These are phyloP conservation scores for Parapsyche elsis DNA, from an alignment of 1,140 invertebrate genomes.

Conservation along the genomic window DNA sequence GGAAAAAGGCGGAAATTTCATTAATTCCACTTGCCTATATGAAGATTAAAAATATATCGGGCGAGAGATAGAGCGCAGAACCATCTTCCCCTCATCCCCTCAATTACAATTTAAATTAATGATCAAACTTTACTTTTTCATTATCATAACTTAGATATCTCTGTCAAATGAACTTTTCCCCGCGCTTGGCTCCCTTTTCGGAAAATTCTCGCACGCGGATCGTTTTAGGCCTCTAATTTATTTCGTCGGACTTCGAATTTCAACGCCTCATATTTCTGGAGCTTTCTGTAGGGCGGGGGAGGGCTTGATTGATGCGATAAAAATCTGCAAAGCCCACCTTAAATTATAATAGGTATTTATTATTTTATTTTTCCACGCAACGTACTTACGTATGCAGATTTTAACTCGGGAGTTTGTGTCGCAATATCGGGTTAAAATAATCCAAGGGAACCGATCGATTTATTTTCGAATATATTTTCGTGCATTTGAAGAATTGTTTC, in stretches of 20 bases:
- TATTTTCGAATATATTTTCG: too few species aligned
- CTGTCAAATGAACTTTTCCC: constrained; percentile 45
- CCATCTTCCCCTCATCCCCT: constrained; percentile 8
- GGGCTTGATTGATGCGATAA: constrained; percentile 18
- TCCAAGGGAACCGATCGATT: too few species aligned
- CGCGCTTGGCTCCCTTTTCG: background rate
- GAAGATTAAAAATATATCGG: constrained; percentile 43
- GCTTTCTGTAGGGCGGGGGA: background rate
- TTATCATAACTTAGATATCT: constrained; percentile 51
- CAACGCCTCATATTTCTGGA: constrained; percentile 24
- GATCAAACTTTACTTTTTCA: constrained; percentile 50
- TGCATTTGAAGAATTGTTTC: too few species aligned
- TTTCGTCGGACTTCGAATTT: constrained; percentile 12
- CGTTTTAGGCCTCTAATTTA: constrained; percentile 11
- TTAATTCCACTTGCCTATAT: constrained; percentile 31
- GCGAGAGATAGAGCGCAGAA: constrained; percentile 37
- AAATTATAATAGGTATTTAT: constrained; percentile 18
- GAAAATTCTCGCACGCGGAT: too few species aligned
- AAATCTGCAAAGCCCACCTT: constrained; percentile 29
- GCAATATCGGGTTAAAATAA: too few species aligned
- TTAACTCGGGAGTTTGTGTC: too few species aligned
- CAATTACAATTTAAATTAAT: constrained; percentile 53
- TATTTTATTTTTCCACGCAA: background rate
- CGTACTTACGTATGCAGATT: too few species aligned
- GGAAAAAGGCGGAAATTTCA: constrained; percentile 30